phyloP scores from a whole-genome alignment of 2,888 invertebrate genomes.

The Sphecodes monilicornis region DNA sequence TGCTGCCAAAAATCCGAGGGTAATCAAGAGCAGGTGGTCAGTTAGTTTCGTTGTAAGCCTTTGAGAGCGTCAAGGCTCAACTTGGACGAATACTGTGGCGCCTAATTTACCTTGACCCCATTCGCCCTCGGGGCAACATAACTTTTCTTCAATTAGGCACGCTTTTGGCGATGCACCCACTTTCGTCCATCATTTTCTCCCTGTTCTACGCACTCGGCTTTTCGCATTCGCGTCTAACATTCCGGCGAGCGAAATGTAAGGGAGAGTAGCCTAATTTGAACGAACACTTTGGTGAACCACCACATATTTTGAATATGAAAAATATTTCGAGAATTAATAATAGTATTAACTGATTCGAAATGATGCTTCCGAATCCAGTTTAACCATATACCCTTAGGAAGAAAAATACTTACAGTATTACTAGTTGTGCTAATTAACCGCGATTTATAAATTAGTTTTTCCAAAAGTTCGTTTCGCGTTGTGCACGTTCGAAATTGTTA shows the following conservation, averaged over 20 bases:
- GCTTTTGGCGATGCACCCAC: slow-evolving; percentile 21
- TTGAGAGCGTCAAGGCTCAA: slow-evolving; percentile 29
- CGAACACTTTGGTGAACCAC: not conserved
- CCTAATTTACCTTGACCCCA: slow-evolving; percentile 7
- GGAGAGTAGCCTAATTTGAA: not conserved
- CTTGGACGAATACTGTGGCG: not conserved
- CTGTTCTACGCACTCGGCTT: not conserved
- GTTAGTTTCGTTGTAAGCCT: slow-evolving; percentile 16
- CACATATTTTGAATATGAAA: not conserved
- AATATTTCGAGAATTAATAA: not conserved
- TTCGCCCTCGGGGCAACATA: not conserved
- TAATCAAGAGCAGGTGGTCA: slow-evolving; percentile 36
- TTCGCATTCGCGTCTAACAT: not conserved
- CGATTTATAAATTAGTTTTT: no score
- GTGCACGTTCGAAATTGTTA: no score
- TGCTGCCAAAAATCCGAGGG: slow-evolving; percentile 30
- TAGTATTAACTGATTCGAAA: not conserved
- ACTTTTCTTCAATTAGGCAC: slow-evolving; percentile 42
- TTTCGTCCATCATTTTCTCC: not conserved
- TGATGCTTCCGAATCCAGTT: not conserved
- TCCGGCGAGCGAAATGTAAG: not conserved
- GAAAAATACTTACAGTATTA: no score
- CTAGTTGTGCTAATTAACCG: no score
- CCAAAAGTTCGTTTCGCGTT: no score
- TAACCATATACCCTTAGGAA: no score